Evolutionary conservation across 2,888 invertebrate species (phyloP).

Genomic region (Erebia palarica): DNA sequence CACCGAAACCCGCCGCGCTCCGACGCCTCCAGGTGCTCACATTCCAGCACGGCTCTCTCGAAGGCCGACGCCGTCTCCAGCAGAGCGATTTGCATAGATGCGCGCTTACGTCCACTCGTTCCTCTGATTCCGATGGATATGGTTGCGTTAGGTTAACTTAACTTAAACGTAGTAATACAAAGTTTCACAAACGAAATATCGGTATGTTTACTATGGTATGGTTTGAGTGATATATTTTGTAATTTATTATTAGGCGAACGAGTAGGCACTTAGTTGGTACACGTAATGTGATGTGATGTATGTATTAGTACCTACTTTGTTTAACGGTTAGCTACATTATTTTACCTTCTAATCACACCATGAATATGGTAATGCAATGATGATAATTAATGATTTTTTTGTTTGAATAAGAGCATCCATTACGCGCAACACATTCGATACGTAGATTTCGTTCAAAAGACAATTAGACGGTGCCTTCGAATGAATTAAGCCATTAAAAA

Average conservation of each 20-base stretch:
- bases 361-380: constrained; percentile 16
- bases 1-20: constrained; percentile 79
- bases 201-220: constrained; percentile 66
- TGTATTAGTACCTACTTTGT: background rate
- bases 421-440: constrained; percentile 16
- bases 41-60: constrained; percentile 76
- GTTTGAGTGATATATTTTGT: constrained; percentile 48
- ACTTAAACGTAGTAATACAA: constrained; percentile 44
- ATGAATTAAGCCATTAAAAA: background rate
- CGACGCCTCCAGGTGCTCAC: constrained; percentile 73
- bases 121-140: constrained; percentile 56
- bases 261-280: background rate
- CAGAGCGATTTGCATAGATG: constrained; percentile 79
- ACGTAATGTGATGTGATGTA: background rate
- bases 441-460: background rate
- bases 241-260: background rate
- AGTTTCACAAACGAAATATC: constrained; percentile 39
- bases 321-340: constrained; percentile 8
- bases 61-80: constrained; percentile 75
- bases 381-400: constrained; percentile 9
- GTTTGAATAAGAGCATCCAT: constrained; percentile 8
- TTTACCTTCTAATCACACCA: constrained; percentile 15
- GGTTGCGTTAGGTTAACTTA: constrained; percentile 47
- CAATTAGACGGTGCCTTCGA: background rate
- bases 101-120: constrained; percentile 56